phyloP scores from a whole-genome alignment of 2,113 vertebrate genomes.

The Vicugna pacos region DNA sequence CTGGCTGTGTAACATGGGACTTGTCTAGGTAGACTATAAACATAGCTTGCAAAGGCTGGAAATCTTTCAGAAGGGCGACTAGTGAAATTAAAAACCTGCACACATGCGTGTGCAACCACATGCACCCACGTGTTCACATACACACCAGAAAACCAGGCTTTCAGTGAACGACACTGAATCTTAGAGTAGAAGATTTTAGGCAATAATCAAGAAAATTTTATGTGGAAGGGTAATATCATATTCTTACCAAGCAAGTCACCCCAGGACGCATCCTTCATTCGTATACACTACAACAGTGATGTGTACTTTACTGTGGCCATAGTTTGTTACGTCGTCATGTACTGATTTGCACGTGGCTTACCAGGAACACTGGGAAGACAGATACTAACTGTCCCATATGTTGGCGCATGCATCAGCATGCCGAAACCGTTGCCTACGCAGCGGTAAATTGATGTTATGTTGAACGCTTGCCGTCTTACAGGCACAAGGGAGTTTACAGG shows the following conservation, averaged over 20 bases:
- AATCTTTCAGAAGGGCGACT: not conserved
- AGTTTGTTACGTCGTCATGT: not conserved
- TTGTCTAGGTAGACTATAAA: not conserved
- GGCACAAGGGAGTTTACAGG: constrained; percentile 61
- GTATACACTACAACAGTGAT: not conserved
- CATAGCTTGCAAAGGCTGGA: not conserved
- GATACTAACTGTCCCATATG: not conserved
- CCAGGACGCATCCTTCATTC: not conserved
- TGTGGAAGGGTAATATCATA: not conserved
- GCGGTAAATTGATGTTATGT: constrained; percentile 52
- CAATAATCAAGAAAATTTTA: not conserved
- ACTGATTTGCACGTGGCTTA: not conserved
- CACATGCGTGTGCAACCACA: not conserved
- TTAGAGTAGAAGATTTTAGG: not conserved
- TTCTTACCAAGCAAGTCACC: not conserved
- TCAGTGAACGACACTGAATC: not conserved
- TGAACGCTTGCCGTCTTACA: constrained; percentile 68
- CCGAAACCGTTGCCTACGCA: not conserved
- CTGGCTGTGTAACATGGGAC: constrained; percentile 91
- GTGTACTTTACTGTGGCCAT: not conserved
- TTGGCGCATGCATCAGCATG: not conserved
- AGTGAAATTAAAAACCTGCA: not conserved
- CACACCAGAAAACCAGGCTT: not conserved
- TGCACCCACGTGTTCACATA: accelerated
- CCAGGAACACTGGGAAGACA: not conserved